Evolutionary conservation across 2,888 invertebrate species (phyloP).

Genomic region (Unio delphinus): DNA sequence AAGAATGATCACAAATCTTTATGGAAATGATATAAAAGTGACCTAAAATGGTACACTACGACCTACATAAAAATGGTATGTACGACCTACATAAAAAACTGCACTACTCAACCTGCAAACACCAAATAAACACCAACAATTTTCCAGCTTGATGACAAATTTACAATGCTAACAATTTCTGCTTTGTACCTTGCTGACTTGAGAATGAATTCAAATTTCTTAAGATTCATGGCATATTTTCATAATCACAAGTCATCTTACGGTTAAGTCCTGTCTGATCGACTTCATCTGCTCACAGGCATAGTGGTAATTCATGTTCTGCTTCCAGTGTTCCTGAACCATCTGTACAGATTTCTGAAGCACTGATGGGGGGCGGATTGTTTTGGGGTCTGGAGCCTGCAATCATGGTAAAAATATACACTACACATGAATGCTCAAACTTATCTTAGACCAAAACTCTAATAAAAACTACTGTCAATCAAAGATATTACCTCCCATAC

Average conservation of each 20-base stretch:
- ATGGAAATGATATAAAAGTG: no score
- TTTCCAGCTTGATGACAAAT: not conserved
- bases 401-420: constrained; percentile 16
- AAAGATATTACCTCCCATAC: not conserved
- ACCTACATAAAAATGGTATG: no score
- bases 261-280: constrained; percentile 98
- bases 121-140: no score
- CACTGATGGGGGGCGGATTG: constrained; percentile 89
- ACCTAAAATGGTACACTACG: no score
- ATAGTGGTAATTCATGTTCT: constrained; percentile 94
- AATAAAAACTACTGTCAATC: not conserved
- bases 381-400: constrained; percentile 82
- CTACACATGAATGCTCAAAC: not conserved
- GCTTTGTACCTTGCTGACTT: not conserved
- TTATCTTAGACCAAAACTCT: not conserved
- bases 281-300: constrained; percentile 99
- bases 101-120: no score
- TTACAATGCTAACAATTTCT: not conserved
- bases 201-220: not conserved
- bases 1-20: no score
- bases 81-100: no score
- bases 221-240: not conserved
- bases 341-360: constrained; percentile 87
- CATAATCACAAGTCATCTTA: constrained; percentile 73
- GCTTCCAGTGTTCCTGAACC: constrained; percentile 92